Percentiles rank a stretch among this genome's conserved stretches.
Conservation (phyloP, 2,888 invertebrate genomes). For the Hesperia comma region DNA sequence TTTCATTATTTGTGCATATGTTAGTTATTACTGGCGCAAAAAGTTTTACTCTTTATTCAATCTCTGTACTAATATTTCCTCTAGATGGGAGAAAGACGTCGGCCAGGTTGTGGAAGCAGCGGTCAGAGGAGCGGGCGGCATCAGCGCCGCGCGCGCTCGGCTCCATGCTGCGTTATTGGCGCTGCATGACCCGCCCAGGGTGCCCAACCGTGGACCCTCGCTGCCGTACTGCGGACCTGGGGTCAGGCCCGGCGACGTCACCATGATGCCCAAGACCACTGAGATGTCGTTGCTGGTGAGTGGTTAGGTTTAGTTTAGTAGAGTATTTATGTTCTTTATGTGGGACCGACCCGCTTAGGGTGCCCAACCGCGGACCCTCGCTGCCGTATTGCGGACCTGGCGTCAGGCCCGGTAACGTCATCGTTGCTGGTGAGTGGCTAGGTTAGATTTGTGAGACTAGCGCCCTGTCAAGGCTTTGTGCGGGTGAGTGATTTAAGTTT, state of each 20-base stretch:
- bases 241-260: slow-evolving; percentile 78
- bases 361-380: slow-evolving; percentile 79
- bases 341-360: slow-evolving; percentile 58
- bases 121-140: slow-evolving; percentile 76
- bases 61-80: neutral
- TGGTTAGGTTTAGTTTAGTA: no score
- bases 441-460: no score
- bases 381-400: slow-evolving; percentile 85
- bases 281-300: slow-evolving; percentile 80
- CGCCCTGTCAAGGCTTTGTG: no score
- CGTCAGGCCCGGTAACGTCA: slow-evolving; percentile 78
- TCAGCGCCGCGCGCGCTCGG: slow-evolving; percentile 70
- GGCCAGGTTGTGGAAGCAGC: slow-evolving; percentile 84
- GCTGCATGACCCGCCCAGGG: slow-evolving; percentile 61
- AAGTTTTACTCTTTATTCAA: no score
- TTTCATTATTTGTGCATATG: no score
- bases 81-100: slow-evolving; percentile 80
- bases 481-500: no score
- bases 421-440: slow-evolving; percentile 69
- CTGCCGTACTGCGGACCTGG: slow-evolving; percentile 85
- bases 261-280: slow-evolving; percentile 78
- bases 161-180: slow-evolving; percentile 74
- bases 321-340: no score
- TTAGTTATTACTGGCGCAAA: no score
- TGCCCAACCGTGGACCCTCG: slow-evolving; percentile 79